These are phyloP conservation scores for Xestia c-nigrum DNA, from an alignment of 2,888 invertebrate species.

Conservation along the genomic window DNA sequence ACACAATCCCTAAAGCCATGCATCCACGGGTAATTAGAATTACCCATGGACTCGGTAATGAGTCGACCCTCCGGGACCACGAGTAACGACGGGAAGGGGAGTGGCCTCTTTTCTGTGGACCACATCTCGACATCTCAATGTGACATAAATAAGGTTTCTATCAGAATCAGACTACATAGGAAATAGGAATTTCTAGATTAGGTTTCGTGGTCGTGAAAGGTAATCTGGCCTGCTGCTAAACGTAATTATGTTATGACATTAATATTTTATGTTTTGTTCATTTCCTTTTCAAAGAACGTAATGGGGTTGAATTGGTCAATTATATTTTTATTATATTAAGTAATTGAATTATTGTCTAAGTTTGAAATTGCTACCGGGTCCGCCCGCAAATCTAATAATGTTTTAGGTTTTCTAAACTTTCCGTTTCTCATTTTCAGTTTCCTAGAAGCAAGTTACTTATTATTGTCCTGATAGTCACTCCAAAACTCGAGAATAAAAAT, in stretches of 20 bases:
- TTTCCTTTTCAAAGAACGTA: constrained; percentile 47
- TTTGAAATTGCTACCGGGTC: not conserved
- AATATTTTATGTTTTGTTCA: constrained; percentile 53
- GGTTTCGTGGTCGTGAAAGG: constrained; percentile 60
- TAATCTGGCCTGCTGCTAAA: constrained; percentile 53
- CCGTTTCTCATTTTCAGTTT: not conserved
- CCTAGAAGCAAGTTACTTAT: not conserved
- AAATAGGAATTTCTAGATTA: constrained; percentile 56
- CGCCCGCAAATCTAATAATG: too few relatives aligned
- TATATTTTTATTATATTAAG: not conserved
- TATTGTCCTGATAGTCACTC: not conserved
- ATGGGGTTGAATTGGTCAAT: constrained; percentile 1
- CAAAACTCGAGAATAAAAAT: not conserved
- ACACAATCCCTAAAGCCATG: too few relatives aligned
- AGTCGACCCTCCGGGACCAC: too few relatives aligned
- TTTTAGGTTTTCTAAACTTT: not conserved
- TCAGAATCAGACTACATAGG: constrained; percentile 43
- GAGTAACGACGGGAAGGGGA: too few relatives aligned
- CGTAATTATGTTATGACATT: constrained; percentile 54
- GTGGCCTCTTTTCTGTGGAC: not conserved
- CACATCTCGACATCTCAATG: constrained; percentile 14
- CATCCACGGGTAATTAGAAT: too few relatives aligned
- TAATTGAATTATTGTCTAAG: not conserved
- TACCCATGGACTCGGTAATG: too few relatives aligned
- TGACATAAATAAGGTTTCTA: constrained; percentile 44